phyloP scores from a whole-genome alignment of 1,140 invertebrate species.

The Trissolcus basalis region DNA sequence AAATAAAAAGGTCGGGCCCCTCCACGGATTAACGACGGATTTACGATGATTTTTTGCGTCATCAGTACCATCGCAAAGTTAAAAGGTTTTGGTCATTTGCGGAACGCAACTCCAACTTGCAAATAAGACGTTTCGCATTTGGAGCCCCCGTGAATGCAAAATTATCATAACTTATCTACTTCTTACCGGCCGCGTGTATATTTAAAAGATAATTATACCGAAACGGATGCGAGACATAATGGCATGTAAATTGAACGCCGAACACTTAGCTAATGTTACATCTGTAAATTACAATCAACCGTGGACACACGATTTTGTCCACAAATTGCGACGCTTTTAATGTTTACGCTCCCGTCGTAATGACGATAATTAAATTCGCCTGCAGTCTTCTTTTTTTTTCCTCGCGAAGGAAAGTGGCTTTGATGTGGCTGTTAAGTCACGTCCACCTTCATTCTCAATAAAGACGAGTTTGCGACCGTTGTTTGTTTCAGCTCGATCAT shows the following conservation, averaged over 20 bases:
- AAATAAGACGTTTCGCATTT: conserved; percentile 52
- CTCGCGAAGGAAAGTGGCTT: conserved; percentile 23
- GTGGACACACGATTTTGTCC: conserved; percentile 11
- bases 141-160: conserved; percentile 19
- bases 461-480: conserved; percentile 10
- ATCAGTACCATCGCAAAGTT: conserved; percentile 50
- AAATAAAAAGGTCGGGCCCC: conserved; percentile 33
- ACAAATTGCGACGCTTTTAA: conserved; percentile 22
- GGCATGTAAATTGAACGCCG: conserved; percentile 36
- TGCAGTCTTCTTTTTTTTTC: conserved; percentile 20
- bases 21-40: conserved; percentile 54
- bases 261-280: conserved; percentile 15
- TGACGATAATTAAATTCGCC: conserved; percentile 52
- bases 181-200: conserved; percentile 17
- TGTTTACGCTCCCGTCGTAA: conserved; percentile 25
- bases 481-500: conserved; percentile 49
- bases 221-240: conserved; percentile 28
- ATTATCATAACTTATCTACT: conserved; percentile 32
- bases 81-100: conserved; percentile 60
- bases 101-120: conserved; percentile 27
- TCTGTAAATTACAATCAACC: conserved; percentile 38
- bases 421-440: conserved; percentile 40
- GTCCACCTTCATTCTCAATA: conserved; percentile 17
- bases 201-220: conserved; percentile 38
- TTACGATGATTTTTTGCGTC: conserved; percentile 55